Evolutionary conservation across 2,797 vertebrate species (phyloP).

Genomic region (Channallabes apus): DNA sequence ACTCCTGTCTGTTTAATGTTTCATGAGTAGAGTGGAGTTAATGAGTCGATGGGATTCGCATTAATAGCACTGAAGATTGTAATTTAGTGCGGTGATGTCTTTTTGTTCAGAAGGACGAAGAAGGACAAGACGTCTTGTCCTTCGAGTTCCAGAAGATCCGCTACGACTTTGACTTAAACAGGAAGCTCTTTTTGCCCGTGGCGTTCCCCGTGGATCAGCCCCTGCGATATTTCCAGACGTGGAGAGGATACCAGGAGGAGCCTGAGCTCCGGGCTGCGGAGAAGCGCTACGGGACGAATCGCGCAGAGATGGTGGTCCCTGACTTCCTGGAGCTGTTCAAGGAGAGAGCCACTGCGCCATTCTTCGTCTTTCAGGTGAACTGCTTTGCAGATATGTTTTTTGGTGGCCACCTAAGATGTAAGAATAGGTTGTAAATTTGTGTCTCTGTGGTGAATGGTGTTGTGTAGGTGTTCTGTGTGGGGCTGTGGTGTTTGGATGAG

Average conservation of each 20-base stretch:
- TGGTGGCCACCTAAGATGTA: background rate
- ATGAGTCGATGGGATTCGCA: background rate
- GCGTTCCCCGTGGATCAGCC: conserved; percentile 82
- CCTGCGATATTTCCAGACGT: conserved; percentile 85
- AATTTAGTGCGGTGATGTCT: background rate
- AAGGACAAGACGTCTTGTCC: conserved; percentile 77
- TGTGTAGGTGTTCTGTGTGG: conserved; percentile 92
- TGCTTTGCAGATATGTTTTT: background rate
- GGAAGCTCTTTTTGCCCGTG: conserved; percentile 84
- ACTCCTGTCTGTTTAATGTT: background rate
- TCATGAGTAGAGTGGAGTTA: background rate
- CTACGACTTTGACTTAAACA: conserved; percentile 83
- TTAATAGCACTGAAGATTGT: background rate
- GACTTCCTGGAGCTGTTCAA: conserved; percentile 96
- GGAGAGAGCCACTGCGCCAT: conserved; percentile 93
- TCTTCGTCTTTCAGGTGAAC: conserved; percentile 94
- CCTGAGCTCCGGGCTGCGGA: conserved; percentile 83
- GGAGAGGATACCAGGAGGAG: conserved; percentile 91
- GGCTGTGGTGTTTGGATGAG: conserved; percentile 95
- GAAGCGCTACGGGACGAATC: conserved; percentile 88
- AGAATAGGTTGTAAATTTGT: background rate
- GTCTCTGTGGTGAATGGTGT: background rate
- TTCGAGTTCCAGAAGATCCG: conserved; percentile 97
- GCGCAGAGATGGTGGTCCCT: conserved; percentile 95
- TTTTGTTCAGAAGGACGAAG: conserved; percentile 76